Percentiles rank a stretch among this genome's conserved stretches.
Evolutionary conservation across 2,797 vertebrate genomes (phyloP).

Genomic region (Poecile montanus): DNA sequence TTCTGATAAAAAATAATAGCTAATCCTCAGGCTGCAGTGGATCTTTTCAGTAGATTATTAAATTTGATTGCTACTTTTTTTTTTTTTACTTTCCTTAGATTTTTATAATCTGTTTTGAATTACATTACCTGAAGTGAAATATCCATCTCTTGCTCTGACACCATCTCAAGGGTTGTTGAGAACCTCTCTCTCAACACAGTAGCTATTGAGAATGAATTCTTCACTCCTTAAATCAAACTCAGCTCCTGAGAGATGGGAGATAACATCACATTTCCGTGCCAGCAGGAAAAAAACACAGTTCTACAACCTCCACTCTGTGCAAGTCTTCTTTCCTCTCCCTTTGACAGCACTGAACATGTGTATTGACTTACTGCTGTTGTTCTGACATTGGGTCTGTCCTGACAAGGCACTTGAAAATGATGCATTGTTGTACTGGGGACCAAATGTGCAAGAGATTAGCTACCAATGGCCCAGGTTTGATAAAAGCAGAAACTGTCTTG

Average conservation of each 20-base stretch:
- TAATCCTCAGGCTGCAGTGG: background rate
- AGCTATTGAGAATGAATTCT: constrained; percentile 2
- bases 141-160: background rate
- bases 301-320: background rate
- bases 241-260: background rate
- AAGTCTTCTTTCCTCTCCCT: background rate
- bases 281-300: background rate
- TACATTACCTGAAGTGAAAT: background rate
- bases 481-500: background rate
- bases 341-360: background rate
- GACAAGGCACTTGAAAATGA: background rate
- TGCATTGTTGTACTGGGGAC: background rate
- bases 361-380: background rate
- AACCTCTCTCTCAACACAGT: background rate
- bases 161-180: background rate
- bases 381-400: background rate
- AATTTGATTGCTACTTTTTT: background rate
- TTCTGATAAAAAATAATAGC: background rate
- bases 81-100: background rate
- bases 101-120: background rate
- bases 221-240: background rate
- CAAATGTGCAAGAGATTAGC: background rate
- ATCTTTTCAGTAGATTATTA: background rate
- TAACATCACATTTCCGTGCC: background rate
- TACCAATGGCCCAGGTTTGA: background rate